Conservation (phyloP, 2,888 invertebrate species). For the Adelphocoris suturalis region DNA sequence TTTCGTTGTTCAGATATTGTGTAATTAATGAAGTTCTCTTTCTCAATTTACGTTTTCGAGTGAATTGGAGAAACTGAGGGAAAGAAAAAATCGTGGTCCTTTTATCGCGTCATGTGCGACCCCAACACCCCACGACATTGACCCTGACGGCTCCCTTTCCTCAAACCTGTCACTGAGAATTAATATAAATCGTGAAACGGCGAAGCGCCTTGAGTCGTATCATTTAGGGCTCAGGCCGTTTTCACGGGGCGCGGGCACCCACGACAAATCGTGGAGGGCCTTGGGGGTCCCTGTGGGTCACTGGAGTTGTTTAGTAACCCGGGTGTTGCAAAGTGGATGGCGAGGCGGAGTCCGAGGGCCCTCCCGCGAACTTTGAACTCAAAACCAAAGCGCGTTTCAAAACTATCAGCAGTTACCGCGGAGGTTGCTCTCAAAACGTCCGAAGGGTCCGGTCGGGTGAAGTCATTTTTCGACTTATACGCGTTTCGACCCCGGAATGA, state of each 20-base stretch:
- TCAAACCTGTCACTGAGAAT: slow-evolving; percentile 1
- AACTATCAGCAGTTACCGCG: neutral
- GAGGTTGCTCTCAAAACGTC: neutral
- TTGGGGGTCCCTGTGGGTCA: slow-evolving; percentile 47
- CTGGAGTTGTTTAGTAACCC: slow-evolving; percentile 32
- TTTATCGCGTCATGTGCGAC: slow-evolving; percentile 3
- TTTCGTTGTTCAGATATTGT: no score
- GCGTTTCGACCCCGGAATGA: no score
- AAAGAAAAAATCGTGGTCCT: neutral
- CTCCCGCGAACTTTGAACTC: slow-evolving; percentile 10
- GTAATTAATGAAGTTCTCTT: no score
- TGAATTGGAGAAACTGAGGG: no score
- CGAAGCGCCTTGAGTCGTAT: neutral
- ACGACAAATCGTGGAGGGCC: slow-evolving; percentile 59
- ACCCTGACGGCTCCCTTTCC: neutral
- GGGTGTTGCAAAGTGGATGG: slow-evolving; percentile 32
- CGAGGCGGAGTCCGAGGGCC: neutral
- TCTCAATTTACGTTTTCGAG: no score
- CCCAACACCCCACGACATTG: neutral
- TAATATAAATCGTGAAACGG: slow-evolving; percentile 12
- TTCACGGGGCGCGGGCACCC: slow-evolving; percentile 45
- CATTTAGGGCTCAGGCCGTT: neutral
- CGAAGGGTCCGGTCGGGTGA: no score
- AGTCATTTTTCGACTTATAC: no score
- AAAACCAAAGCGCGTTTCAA: neutral